Base-by-base conservation (phyloP, 2,888 invertebrate species). In the Drosophila anomelani region DNA sequence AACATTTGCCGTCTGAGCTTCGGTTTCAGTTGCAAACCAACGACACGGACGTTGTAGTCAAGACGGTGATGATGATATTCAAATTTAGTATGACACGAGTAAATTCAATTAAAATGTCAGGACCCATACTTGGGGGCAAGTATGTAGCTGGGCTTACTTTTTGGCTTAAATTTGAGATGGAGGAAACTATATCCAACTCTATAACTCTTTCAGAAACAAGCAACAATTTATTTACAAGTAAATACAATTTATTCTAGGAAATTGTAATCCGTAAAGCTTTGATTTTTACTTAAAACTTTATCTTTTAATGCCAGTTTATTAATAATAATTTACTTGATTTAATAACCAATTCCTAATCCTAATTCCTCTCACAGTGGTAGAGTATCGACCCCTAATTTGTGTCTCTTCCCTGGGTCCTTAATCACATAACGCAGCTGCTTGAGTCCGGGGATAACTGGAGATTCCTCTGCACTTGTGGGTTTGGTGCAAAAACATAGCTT, bases 51-150 rank as follows among this genome's bases (percentile, higher is more conserved):
- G 34, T n/a, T 15, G n/a, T 70, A 78, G 76, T 75, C 74, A 81
- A 51, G 51, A 70, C 81, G 76, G 77, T 76, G 84, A 80, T 79
- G 84, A 80, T 79, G 84, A 81, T 83, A 83, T 83, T 85, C 79
- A 79, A 88, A 77, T 83, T 81, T 77, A 77, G 77, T 78, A 76
- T 77, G 80, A 80, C 88, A 80, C 79, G 71, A 85, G 78, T 78
- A 83, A 88, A 85, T 85, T 85, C 86, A 85, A 85, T 85, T 88
- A 85, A 88, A 85, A 86, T 76, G 63, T 71, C 81, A 58, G 59
- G 47, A 47, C 53, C 20, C 13, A n/a, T 15, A 17, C 20, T 15
- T 17, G 0, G 9, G 15, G 13, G 32, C 38, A 39, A 46, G 32
- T 20, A 20, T 20, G 20, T 58, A 77, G 55, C 64, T 72, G 38